phyloP scores from a whole-genome alignment of 2,888 invertebrate species.

The Acleris holmiana region DNA sequence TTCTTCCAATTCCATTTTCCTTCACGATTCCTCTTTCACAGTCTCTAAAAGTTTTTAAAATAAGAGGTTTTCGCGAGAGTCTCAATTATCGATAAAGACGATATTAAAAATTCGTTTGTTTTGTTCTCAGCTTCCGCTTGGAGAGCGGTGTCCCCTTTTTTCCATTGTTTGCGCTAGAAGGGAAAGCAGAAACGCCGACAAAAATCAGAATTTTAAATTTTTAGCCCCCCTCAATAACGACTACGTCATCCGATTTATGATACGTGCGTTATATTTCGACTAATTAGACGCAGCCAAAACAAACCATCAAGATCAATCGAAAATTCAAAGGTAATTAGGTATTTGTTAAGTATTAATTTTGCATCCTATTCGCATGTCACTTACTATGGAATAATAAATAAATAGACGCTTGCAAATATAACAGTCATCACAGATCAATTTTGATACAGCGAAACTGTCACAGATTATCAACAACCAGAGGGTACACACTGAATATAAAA shows the following conservation, averaged over 20 bases:
- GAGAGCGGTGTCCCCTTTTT: constrained; percentile 77
- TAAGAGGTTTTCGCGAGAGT: constrained; percentile 82
- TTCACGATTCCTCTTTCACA: constrained; percentile 80
- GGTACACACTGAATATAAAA: constrained; percentile 27
- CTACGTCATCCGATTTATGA: constrained; percentile 76
- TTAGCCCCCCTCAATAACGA: constrained; percentile 69
- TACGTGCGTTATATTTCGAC: constrained; percentile 42
- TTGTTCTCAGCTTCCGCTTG: constrained; percentile 79
- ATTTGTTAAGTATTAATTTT: too few species aligned
- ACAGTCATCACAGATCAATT: neutral
- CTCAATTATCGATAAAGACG: constrained; percentile 84
- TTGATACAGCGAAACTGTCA: constrained; percentile 1
- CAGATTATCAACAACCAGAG: constrained; percentile 19
- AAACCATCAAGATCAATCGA: neutral
- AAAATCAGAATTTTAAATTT: constrained; percentile 82
- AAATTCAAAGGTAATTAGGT: too few species aligned
- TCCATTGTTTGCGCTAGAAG: constrained; percentile 79
- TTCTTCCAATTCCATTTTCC: constrained; percentile 80
- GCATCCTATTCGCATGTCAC: too few species aligned
- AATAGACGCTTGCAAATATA: neutral
- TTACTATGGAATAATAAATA: too few species aligned
- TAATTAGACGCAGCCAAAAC: constrained; percentile 74
- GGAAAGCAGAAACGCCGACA: constrained; percentile 73
- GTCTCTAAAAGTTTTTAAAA: constrained; percentile 83
- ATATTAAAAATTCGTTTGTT: constrained; percentile 85